phyloP scores from a whole-genome alignment of 2,113 vertebrate genomes.

The Caracal caracal region DNA sequence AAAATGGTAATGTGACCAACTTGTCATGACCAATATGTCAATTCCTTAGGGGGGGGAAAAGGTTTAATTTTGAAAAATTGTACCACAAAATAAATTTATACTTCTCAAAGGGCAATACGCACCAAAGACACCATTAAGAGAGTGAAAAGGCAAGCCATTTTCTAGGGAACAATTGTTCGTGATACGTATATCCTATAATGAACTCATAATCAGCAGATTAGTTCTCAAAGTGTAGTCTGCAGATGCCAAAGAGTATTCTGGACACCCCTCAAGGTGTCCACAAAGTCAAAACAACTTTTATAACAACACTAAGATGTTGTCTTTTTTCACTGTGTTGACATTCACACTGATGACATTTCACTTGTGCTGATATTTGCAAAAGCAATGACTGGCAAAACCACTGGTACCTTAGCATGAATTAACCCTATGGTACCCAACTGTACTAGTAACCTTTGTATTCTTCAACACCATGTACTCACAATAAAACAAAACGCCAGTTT shows the following conservation, averaged over 20 bases:
- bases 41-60: background rate
- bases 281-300: background rate
- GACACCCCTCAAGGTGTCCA: background rate
- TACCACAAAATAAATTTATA: background rate
- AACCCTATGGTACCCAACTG: background rate
- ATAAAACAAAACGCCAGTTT: slow-evolving; percentile 7
- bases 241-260: background rate
- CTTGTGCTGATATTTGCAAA: background rate
- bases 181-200: background rate
- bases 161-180: background rate
- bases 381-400: background rate
- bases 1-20: slow-evolving; percentile 3
- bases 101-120: background rate
- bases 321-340: background rate
- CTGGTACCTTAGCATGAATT: background rate
- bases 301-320: background rate
- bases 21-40: background rate
- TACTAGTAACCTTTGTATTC: background rate
- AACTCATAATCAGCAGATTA: background rate
- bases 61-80: slow-evolving; percentile 39
- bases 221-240: background rate
- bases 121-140: background rate
- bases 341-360: background rate
- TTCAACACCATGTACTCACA: background rate
- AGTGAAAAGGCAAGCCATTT: background rate